These are phyloP conservation scores for Acipenser oxyrinchus DNA, from an alignment of 2,797 vertebrate species.

Conservation along the genomic window DNA sequence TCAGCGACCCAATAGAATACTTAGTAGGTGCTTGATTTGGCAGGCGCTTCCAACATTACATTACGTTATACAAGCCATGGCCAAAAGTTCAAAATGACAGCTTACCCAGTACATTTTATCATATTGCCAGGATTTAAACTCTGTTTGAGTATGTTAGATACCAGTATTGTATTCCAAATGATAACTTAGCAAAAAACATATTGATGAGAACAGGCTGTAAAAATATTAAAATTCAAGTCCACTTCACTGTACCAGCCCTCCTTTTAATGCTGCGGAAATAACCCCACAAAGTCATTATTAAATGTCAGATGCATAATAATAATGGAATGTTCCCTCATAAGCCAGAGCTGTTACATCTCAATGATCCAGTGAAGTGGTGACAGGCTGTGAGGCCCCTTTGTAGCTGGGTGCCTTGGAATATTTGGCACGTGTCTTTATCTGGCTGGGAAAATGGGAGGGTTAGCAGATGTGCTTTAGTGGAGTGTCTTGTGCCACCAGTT, in stretches of 20 bases:
- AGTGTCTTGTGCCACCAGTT: neutral
- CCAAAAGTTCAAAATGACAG: too few relatives aligned
- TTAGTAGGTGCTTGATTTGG: too few relatives aligned
- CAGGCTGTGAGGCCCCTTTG: slow-evolving; percentile 21
- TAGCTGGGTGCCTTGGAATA: slow-evolving; percentile 4
- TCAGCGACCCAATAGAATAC: too few relatives aligned
- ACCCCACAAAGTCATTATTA: neutral
- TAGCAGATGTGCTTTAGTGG: slow-evolving; percentile 19
- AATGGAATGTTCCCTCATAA: slow-evolving; percentile 23
- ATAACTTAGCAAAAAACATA: too few relatives aligned
- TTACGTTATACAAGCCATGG: too few relatives aligned
- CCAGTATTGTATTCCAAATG: too few relatives aligned
- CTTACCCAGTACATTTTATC: too few relatives aligned
- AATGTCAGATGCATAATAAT: neutral
- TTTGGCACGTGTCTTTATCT: neutral
- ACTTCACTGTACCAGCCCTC: neutral
- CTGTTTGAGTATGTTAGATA: too few relatives aligned
- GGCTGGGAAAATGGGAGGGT: neutral
- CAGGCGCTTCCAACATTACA: too few relatives aligned
- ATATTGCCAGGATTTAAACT: too few relatives aligned
- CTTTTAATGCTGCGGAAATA: neutral
- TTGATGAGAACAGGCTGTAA: neutral
- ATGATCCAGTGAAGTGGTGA: slow-evolving; percentile 11
- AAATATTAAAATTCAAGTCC: neutral
- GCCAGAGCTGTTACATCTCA: slow-evolving; percentile 3